Evolutionary conservation across 2,888 invertebrate species (phyloP).

Genomic region (Nemoura dubitans): DNA sequence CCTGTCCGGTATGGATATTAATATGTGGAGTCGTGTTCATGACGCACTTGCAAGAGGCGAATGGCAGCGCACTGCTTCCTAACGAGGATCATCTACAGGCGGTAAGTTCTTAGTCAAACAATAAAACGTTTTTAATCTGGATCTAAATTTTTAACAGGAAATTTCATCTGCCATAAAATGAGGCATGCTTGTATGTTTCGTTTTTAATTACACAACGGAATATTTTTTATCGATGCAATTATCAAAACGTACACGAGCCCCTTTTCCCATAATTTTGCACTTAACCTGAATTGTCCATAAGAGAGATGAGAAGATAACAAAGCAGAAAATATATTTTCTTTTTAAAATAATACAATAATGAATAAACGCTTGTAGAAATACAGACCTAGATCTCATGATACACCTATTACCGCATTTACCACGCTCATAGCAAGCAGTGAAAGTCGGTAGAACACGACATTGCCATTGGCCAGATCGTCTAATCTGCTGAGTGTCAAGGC

Average conservation of each 20-base stretch:
- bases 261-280: background rate
- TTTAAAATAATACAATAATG: background rate
- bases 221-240: background rate
- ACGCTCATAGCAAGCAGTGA: conserved; percentile 13
- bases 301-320: background rate
- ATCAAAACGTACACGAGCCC: background rate
- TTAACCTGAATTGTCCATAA: background rate
- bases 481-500: background rate
- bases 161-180: background rate
- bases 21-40: background rate
- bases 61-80: background rate
- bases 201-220: background rate
- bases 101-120: background rate
- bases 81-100: background rate
- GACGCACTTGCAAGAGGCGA: background rate
- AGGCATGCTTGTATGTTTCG: background rate
- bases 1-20: conserved; percentile 13
- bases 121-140: background rate
- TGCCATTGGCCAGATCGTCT: conserved; percentile 29
- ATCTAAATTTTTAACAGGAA: background rate
- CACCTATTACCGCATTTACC: background rate
- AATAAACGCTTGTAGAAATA: background rate
- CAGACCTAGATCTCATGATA: conserved; percentile 30
- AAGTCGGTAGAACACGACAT: conserved; percentile 18
- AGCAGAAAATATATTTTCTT: no score